phyloP scores from a whole-genome alignment of 2,113 vertebrate genomes.

The Arenaria interpres region DNA sequence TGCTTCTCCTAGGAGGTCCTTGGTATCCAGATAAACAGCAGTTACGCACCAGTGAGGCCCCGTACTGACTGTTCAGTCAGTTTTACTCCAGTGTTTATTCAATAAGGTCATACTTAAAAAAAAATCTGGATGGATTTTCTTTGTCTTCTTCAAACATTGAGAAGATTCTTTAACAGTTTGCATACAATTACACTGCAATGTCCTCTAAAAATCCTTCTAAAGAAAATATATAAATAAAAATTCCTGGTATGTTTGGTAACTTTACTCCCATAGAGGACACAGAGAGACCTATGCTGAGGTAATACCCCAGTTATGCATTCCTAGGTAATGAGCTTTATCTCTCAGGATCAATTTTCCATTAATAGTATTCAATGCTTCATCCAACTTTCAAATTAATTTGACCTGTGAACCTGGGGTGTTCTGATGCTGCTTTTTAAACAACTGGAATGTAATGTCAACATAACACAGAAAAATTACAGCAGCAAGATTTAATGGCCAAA shows the following conservation, averaged over 20 bases:
- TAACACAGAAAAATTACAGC: neutral
- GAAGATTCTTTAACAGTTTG: neutral
- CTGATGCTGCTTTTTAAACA: neutral
- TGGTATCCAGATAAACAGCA: neutral
- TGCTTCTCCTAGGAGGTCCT: neutral
- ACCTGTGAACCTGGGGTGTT: neutral
- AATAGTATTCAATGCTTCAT: conserved; percentile 1
- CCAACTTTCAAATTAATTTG: conserved; percentile 26
- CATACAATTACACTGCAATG: neutral
- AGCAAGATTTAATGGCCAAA: neutral
- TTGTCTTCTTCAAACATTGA: neutral
- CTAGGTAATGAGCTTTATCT: conserved; percentile 52
- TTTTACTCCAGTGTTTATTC: neutral
- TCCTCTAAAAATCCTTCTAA: neutral
- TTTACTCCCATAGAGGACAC: neutral
- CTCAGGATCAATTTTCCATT: conserved; percentile 58
- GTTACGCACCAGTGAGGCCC: too few relatives aligned
- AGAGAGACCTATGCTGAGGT: neutral
- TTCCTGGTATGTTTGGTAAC: neutral
- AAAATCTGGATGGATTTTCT: neutral
- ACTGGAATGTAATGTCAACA: neutral
- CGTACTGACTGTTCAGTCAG: neutral
- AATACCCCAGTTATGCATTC: conserved; percentile 10
- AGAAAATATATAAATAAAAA: neutral
- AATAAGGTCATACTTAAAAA: neutral